Base-by-base conservation (phyloP, 2,888 invertebrate genomes). In the Epinotia nisella region DNA sequence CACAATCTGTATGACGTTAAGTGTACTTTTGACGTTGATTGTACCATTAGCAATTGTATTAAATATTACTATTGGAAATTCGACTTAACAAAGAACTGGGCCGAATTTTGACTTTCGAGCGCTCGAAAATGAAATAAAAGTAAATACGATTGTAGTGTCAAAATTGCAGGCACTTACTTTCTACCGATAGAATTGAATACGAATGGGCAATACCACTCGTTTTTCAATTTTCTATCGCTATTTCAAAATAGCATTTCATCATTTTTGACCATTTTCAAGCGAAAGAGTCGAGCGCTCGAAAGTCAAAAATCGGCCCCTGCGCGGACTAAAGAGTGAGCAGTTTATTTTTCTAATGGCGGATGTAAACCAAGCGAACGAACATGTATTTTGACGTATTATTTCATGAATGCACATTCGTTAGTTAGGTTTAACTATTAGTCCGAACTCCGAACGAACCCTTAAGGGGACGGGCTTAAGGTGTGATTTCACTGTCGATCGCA, bases 1-100 rank as follows among this genome's bases (percentile, higher is more conserved):
- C 41, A 56, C 66, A 41, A 24, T 56, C 19, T 24, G 41, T 41
- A 39, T 17, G 39, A 66, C 21, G 21, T 51, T 55, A 56, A n/a
- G 15, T 58, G 58, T 56, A 67, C 58, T 67, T 60, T 49, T n/a
- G 45, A 49, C 67, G 17, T 29, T 58, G 55, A 45, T 45, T 66
- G 55, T 67, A 56, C 55, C 41, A 59, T 64, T 64, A 19, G 45
- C 61, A 70, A n/a, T 13, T 64, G n/a, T n/a, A n/a, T 17, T 9
- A 2, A 51, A 49, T 29, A 66, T 55, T 55, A 39, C 39, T 65
- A 64, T 64, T 70, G 35, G 35, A 51, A 64, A 39, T 64, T 35
- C 11, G n/a, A 13, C 64, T 51, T 64, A 45, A 62, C n/a, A 19
- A 35, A 56, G 49, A 51, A n/a, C n/a, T n/a, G n/a, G n/a, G n/a